Evolutionary conservation across 2,888 invertebrate genomes (phyloP).

Genomic region (Luperina testacea): DNA sequence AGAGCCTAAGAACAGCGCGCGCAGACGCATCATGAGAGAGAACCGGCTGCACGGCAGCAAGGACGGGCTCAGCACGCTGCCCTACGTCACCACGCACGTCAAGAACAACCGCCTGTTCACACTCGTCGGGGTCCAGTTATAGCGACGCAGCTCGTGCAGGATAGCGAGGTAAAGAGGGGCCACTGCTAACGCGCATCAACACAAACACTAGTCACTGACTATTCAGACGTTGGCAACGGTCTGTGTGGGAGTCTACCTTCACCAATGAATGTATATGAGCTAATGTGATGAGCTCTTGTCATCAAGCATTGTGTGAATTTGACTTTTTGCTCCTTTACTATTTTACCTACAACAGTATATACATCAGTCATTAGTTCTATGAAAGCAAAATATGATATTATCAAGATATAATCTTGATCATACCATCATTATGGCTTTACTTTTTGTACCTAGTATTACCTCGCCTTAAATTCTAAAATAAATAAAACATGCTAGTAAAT

Average conservation of each 20-base stretch:
- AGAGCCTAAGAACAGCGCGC: constrained; percentile 73
- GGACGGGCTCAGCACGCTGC: constrained; percentile 75
- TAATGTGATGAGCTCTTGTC: constrained; percentile 6
- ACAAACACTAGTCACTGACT: not conserved
- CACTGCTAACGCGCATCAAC: not conserved
- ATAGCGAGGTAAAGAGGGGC: not conserved
- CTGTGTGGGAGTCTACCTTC: not conserved
- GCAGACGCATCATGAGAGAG: constrained; percentile 72
- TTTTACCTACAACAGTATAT: not conserved
- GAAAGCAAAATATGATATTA: constrained; percentile 24
- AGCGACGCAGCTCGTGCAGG: constrained; percentile 43
- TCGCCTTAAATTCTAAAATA: constrained; percentile 17
- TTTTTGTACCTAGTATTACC: constrained; percentile 25
- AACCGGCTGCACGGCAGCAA: constrained; percentile 56
- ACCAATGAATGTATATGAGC: not conserved
- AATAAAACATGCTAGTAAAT: constrained; percentile 2
- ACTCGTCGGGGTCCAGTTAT: constrained; percentile 76
- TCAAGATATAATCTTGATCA: constrained; percentile 30
- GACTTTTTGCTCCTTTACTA: constrained; percentile 2
- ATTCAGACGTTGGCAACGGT: not conserved
- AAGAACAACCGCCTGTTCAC: constrained; percentile 79
- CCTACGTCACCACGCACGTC: constrained; percentile 63
- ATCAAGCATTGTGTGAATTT: constrained; percentile 1
- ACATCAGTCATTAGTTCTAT: constrained; percentile 14
- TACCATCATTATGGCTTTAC: constrained; percentile 13